Evolutionary conservation across 2,888 invertebrate genomes (phyloP).

Genomic region (Oligia latruncula): DNA sequence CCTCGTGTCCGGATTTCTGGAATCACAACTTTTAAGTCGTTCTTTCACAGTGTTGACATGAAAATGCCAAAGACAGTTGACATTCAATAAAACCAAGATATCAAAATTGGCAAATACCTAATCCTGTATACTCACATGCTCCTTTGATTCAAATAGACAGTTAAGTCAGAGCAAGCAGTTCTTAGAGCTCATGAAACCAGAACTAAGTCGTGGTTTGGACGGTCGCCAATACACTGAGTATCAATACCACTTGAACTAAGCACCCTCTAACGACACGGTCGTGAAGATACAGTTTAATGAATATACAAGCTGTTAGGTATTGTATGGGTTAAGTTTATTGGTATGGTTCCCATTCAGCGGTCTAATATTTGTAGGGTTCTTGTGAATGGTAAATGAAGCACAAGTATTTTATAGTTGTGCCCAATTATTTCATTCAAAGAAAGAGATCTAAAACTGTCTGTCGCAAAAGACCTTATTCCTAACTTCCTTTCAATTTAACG

Average conservation of each 20-base stretch:
- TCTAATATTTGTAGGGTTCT: neutral
- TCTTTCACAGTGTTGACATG: neutral
- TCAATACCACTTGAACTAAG: slow-evolving; percentile 44
- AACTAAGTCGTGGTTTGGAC: slow-evolving; percentile 29
- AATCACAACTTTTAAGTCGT: neutral
- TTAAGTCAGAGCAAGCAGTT: slow-evolving; percentile 13
- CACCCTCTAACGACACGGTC: slow-evolving; percentile 32
- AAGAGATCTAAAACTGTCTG: neutral
- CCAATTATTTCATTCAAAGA: neutral
- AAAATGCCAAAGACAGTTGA: neutral
- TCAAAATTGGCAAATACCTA: neutral
- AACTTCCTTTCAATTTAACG: neutral
- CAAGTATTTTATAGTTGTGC: neutral
- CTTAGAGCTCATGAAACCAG: slow-evolving; percentile 23
- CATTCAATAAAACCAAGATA: neutral
- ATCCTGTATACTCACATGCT: neutral
- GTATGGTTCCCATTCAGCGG: slow-evolving; percentile 10
- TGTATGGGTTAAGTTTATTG: slow-evolving; percentile 22
- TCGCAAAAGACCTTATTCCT: neutral
- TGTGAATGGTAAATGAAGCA: neutral
- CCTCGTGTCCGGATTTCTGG: neutral
- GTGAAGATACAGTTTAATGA: slow-evolving; percentile 46
- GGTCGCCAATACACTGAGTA: slow-evolving; percentile 42
- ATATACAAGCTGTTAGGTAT: slow-evolving; percentile 10
- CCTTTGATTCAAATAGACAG: neutral